These are phyloP conservation scores for Chirona hameri DNA, from an alignment of 2,888 invertebrate species.

Conservation along the genomic window DNA sequence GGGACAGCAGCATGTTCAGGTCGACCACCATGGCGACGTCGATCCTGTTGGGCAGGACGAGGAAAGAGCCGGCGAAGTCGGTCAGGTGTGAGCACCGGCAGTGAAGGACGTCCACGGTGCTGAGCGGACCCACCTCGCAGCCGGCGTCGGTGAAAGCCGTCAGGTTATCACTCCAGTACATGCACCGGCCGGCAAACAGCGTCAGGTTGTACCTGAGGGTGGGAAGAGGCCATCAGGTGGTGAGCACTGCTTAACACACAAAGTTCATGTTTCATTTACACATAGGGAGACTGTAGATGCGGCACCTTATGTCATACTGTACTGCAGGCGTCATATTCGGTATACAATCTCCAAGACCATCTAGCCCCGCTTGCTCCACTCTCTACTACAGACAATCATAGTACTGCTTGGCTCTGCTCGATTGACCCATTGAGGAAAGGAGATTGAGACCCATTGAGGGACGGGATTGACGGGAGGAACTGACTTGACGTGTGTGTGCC, in stretches of 20 bases:
- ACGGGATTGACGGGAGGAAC: not conserved
- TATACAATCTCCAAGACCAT: too few relatives aligned
- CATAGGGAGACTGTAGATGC: too few relatives aligned
- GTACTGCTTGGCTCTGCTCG: too few relatives aligned
- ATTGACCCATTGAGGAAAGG: too few relatives aligned
- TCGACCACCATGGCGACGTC: slow-evolving; percentile 45
- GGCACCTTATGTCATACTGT: too few relatives aligned
- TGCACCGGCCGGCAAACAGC: not conserved
- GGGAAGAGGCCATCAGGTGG: not conserved
- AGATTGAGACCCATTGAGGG: too few relatives aligned
- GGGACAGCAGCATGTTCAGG: slow-evolving; percentile 31
- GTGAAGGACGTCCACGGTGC: slow-evolving; percentile 35
- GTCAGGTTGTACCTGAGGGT: not conserved
- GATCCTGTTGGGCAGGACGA: slow-evolving; percentile 50
- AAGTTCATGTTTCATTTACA: too few relatives aligned
- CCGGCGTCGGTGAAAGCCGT: not conserved
- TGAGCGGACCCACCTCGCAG: slow-evolving; percentile 10
- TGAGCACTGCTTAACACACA: too few relatives aligned
- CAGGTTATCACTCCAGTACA: slow-evolving; percentile 22
- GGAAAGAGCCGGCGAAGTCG: slow-evolving; percentile 50
- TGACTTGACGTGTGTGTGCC: not conserved
- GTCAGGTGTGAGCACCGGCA: slow-evolving; percentile 46
- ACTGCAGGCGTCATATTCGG: too few relatives aligned
- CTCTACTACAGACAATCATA: too few relatives aligned
- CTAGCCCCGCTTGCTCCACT: too few relatives aligned